These are phyloP conservation scores for Dione juno DNA, from an alignment of 2,888 invertebrate genomes.

Conservation along the genomic window DNA sequence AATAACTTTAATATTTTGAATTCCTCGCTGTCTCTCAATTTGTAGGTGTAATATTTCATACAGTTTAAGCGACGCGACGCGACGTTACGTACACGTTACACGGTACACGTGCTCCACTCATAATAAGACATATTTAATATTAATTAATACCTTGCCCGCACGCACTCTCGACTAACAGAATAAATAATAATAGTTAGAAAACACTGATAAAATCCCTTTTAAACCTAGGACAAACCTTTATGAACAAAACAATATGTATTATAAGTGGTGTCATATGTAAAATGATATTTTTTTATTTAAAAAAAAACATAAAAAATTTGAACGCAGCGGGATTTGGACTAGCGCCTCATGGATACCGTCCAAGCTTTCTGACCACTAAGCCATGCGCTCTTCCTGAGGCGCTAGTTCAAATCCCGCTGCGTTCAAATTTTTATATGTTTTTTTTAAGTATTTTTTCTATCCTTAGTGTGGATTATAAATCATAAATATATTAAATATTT, in stretches of 20 bases:
- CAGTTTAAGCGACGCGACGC: neutral
- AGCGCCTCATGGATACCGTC: too few species aligned
- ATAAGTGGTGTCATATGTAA: neutral
- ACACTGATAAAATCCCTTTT: neutral
- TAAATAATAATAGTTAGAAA: conserved; percentile 3
- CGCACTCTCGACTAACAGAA: neutral
- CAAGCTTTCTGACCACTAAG: too few species aligned
- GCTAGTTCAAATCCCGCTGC: too few species aligned
- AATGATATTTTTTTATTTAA: neutral
- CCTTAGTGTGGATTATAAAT: too few species aligned
- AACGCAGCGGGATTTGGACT: too few species aligned
- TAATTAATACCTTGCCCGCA: neutral
- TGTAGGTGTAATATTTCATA: neutral
- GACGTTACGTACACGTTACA: neutral
- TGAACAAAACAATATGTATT: neutral
- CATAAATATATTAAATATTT: too few species aligned
- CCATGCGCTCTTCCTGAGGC: too few species aligned
- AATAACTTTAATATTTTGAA: neutral
- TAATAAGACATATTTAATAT: neutral
- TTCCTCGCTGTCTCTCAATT: neutral
- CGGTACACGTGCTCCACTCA: neutral
- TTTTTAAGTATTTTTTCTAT: too few species aligned
- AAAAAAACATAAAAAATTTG: too few species aligned
- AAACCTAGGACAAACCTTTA: neutral
- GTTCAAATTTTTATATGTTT: too few species aligned